These are phyloP conservation scores for Atopsyche davidsoni DNA, from an alignment of 1,140 invertebrate species.

Conservation along the genomic window DNA sequence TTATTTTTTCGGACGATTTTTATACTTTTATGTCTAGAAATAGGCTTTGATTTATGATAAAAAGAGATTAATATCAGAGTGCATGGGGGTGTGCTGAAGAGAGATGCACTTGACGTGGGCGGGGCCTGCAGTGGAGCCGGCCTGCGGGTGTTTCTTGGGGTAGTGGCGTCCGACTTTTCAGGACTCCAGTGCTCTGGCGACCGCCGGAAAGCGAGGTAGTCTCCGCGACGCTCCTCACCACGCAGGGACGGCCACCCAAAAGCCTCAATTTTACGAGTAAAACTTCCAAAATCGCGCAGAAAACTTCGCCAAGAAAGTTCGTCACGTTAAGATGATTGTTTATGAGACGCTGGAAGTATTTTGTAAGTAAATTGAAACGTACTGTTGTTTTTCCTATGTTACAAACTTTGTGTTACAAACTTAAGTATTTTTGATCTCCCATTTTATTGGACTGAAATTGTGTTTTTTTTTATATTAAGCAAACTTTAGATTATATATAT, in stretches of 20 bases:
- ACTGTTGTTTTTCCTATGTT: not conserved
- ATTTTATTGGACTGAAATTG: not conserved
- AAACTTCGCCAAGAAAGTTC: not conserved
- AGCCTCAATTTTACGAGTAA: too few relatives aligned
- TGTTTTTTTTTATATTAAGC: not conserved
- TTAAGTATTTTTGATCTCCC: not conserved
- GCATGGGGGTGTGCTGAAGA: too few relatives aligned
- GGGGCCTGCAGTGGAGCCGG: conserved; percentile 7
- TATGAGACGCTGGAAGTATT: not conserved
- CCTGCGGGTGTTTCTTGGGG: conserved; percentile 10
- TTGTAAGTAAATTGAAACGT: not conserved
- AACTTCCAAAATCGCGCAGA: too few relatives aligned
- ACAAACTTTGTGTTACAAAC: not conserved
- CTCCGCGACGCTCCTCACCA: not conserved
- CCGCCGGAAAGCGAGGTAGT: not conserved
- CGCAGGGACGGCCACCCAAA: too few relatives aligned
- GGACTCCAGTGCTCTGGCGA: conserved; percentile 2
- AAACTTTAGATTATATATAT: not conserved
- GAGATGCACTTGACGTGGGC: conserved; percentile 4
- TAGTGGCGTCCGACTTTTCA: not conserved
- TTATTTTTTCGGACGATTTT: too few relatives aligned
- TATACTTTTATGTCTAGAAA: too few relatives aligned
- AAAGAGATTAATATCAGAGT: not conserved
- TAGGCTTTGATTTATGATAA: too few relatives aligned
- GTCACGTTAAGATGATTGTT: not conserved